Percentiles rank a stretch among this genome's conserved stretches.
Evolutionary conservation across 2,797 vertebrate genomes (phyloP).

Genomic region (Amblyraja radiata): DNA sequence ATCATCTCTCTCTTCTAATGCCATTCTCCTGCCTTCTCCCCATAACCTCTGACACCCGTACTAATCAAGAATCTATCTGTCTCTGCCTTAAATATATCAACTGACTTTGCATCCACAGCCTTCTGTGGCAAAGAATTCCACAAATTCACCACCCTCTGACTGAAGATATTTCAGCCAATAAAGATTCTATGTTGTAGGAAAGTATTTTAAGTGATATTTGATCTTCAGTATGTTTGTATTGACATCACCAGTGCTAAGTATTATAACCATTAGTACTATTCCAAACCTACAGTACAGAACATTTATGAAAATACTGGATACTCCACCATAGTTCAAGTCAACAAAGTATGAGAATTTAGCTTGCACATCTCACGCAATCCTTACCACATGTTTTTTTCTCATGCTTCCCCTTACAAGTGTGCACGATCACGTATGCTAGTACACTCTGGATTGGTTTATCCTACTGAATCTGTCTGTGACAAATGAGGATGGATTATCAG

Average conservation of each 20-base stretch:
- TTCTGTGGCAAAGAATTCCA: too few species aligned
- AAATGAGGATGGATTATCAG: conserved; percentile 35
- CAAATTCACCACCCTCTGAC: too few species aligned
- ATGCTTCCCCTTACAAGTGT: not conserved
- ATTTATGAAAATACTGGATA: not conserved
- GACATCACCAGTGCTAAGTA: not conserved
- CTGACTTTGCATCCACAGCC: too few species aligned
- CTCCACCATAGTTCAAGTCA: not conserved
- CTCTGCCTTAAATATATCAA: too few species aligned
- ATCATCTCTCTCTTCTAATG: too few species aligned
- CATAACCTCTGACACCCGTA: too few species aligned
- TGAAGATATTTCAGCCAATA: not conserved
- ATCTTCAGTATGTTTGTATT: not conserved
- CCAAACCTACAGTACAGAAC: too few species aligned
- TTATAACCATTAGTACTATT: not conserved
- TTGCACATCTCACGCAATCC: not conserved
- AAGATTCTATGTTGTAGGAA: not conserved
- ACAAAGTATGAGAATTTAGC: not conserved
- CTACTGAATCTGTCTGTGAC: conserved; percentile 11
- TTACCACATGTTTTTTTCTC: not conserved
- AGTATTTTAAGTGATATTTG: not conserved
- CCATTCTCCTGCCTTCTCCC: too few species aligned
- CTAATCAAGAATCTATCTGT: too few species aligned
- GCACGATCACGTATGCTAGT: not conserved
- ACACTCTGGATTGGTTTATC: not conserved